Evolutionary conservation across 1,140 invertebrate species (phyloP).

Genomic region (Drosophila elegans): DNA sequence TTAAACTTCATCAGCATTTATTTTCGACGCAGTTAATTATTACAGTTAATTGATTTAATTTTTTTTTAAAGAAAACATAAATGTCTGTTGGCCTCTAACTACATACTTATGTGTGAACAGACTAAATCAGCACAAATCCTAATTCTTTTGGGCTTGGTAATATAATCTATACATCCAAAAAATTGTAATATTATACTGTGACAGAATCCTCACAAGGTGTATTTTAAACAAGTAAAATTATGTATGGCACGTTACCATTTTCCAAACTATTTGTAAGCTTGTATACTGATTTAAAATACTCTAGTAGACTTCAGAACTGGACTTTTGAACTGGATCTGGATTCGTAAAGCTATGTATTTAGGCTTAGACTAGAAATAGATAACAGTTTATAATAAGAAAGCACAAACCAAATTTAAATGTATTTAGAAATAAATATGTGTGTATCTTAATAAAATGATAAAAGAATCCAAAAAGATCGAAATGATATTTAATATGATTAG

Average conservation of each 20-base stretch:
- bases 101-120: neutral
- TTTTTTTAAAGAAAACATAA: neutral
- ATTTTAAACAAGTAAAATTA: neutral
- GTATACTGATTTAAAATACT: constrained; percentile 30
- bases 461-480: no score
- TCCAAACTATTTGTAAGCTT: constrained; percentile 13
- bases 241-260: neutral
- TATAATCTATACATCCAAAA: neutral
- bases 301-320: constrained; percentile 48
- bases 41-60: no score
- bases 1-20: neutral
- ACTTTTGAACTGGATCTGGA: constrained; percentile 21
- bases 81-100: neutral
- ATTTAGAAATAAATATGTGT: constrained; percentile 16
- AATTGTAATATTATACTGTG: neutral
- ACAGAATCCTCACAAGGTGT: neutral
- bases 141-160: neutral
- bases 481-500: no score
- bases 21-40: neutral
- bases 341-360: constrained; percentile 28
- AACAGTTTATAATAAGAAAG: constrained; percentile 51
- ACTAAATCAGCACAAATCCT: neutral
- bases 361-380: constrained; percentile 12
- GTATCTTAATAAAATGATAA: constrained; percentile 18
- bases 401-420: constrained; percentile 64